Evolutionary conservation across 2,888 invertebrate genomes (phyloP).

Genomic region (Diaprepes abbreviatus): DNA sequence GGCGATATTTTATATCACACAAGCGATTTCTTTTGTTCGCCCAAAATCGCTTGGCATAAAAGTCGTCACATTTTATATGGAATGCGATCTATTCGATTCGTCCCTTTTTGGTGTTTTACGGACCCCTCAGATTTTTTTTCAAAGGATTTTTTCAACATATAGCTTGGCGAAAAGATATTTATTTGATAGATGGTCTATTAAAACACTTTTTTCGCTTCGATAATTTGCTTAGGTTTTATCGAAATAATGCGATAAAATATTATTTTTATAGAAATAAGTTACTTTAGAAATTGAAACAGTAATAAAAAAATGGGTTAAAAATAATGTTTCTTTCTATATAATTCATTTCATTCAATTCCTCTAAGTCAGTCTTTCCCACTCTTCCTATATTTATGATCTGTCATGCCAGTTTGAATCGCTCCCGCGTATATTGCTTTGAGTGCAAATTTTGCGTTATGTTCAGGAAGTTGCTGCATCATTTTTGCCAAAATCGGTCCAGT

Average conservation of each 20-base stretch:
- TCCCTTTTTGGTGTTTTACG: conserved; percentile 21
- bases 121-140: conserved; percentile 17
- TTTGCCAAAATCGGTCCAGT: too few relatives aligned
- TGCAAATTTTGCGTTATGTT: too few relatives aligned
- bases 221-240: neutral
- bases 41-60: conserved; percentile 32
- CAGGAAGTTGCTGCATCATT: too few relatives aligned
- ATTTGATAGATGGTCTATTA: conserved; percentile 16
- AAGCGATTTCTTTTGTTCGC: conserved; percentile 46
- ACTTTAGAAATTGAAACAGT: too few relatives aligned
- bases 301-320: too few relatives aligned
- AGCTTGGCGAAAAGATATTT: neutral
- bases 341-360: too few relatives aligned
- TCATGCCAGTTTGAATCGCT: too few relatives aligned
- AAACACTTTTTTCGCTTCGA: neutral
- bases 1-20: conserved; percentile 55
- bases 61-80: conserved; percentile 38
- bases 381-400: too few relatives aligned
- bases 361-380: too few relatives aligned
- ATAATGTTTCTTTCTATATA: too few relatives aligned
- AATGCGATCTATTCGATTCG: conserved; percentile 26
- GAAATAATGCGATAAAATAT: neutral
- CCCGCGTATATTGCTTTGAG: too few relatives aligned
- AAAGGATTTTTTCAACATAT: conserved; percentile 12
- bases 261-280: too few relatives aligned